Conservation (phyloP, 1,140 invertebrate species). For the Drosophila nebulosa region DNA sequence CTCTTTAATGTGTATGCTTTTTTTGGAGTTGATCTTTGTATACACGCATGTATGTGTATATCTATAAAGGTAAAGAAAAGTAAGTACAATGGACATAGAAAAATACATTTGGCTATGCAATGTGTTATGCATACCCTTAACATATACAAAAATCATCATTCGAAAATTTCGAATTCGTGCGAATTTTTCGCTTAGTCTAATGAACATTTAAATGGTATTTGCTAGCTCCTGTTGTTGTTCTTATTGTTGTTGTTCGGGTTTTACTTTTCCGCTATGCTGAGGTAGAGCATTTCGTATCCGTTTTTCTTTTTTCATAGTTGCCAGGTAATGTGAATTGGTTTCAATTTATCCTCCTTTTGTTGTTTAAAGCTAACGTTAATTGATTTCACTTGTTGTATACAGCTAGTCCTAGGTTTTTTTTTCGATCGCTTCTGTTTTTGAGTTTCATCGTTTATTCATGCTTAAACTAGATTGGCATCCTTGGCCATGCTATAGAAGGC, state of each 20-base stretch:
- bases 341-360: neutral
- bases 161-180: neutral
- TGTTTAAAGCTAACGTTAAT: neutral
- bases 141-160: neutral
- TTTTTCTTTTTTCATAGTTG: neutral
- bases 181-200: neutral
- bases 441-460: neutral
- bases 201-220: slow-evolving; percentile 12
- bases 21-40: neutral
- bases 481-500: slow-evolving; percentile 97
- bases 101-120: neutral
- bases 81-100: slow-evolving; percentile 10
- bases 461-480: slow-evolving; percentile 26
- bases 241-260: neutral
- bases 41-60: neutral
- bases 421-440: neutral
- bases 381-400: neutral
- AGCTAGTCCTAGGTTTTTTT: neutral
- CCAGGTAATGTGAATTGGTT: neutral
- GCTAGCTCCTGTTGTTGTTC: neutral
- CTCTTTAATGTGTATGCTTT: neutral
- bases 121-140: neutral
- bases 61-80: neutral
- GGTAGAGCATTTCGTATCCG: neutral
- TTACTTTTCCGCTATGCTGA: neutral